Percentiles rank a stretch among this genome's conserved stretches.
These are phyloP conservation scores for Spheniscus mendiculus DNA, from an alignment of 2,113 vertebrate genomes.

Conservation along the genomic window DNA sequence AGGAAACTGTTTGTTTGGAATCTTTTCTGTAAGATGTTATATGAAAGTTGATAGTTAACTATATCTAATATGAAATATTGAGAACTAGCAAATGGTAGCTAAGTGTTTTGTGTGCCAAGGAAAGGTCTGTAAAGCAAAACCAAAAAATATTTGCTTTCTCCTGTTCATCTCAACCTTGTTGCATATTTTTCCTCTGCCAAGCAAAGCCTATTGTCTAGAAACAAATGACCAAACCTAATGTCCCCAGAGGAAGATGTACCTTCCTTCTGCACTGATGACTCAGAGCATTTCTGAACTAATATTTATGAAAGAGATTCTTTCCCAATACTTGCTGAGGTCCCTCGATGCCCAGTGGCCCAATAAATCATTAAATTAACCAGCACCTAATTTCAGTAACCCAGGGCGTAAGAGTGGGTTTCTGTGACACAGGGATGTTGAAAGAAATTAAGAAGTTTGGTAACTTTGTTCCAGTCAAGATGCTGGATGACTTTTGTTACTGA, in stretches of 20 bases:
- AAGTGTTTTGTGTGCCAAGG: background rate
- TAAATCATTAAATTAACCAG: background rate
- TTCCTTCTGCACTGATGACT: background rate
- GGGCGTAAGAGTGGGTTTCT: background rate
- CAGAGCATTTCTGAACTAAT: background rate
- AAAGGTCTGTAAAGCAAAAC: background rate
- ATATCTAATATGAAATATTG: background rate
- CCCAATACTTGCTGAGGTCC: background rate
- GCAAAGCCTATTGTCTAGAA: background rate
- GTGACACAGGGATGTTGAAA: constrained; percentile 1
- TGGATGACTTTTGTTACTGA: background rate
- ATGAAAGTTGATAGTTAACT: background rate
- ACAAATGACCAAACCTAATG: background rate
- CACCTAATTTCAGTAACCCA: background rate
- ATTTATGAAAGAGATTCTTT: background rate
- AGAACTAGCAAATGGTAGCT: background rate
- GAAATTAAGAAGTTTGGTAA: background rate
- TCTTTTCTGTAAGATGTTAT: background rate
- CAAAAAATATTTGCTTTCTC: background rate
- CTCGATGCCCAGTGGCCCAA: background rate
- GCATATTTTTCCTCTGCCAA: background rate
- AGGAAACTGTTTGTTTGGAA: background rate
- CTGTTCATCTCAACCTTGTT: background rate
- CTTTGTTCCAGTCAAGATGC: background rate
- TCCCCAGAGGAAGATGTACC: background rate